These are phyloP conservation scores for Eudemis profundana DNA, from an alignment of 2,888 invertebrate genomes.

Conservation along the genomic window DNA sequence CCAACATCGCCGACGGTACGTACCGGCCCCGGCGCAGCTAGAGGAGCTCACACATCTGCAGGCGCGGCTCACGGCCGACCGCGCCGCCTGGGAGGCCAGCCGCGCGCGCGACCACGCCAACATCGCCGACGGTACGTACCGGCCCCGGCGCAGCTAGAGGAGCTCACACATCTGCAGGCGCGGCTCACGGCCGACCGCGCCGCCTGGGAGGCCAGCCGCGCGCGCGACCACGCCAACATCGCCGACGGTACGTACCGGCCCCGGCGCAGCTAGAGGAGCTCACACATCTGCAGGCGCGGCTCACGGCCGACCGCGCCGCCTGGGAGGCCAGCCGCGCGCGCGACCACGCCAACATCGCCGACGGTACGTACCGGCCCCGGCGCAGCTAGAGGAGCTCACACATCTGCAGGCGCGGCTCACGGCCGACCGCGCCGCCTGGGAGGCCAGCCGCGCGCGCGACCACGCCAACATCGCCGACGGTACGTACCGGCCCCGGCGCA, in stretches of 20 bases:
- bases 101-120: too few relatives aligned
- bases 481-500: conserved; percentile 90
- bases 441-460: conserved; percentile 60
- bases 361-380: conserved; percentile 89
- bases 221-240: conserved; percentile 60
- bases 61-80: too few relatives aligned
- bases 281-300: conserved; percentile 94
- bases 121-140: too few relatives aligned
- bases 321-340: conserved; percentile 82
- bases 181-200: conserved; percentile 91
- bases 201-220: conserved; percentile 84
- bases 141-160: conserved; percentile 96
- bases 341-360: conserved; percentile 61
- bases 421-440: conserved; percentile 91
- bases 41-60: background rate
- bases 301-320: conserved; percentile 90
- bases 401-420: conserved; percentile 95
- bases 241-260: conserved; percentile 88
- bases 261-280: conserved; percentile 96
- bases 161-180: conserved; percentile 95
- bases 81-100: too few relatives aligned
- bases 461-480: conserved; percentile 61
- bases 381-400: conserved; percentile 95
- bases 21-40: conserved; percentile 90
- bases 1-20: conserved; percentile 61